Evolutionary conservation across 1,140 invertebrate species (phyloP).

Genomic region (Drosophila ironensis): DNA sequence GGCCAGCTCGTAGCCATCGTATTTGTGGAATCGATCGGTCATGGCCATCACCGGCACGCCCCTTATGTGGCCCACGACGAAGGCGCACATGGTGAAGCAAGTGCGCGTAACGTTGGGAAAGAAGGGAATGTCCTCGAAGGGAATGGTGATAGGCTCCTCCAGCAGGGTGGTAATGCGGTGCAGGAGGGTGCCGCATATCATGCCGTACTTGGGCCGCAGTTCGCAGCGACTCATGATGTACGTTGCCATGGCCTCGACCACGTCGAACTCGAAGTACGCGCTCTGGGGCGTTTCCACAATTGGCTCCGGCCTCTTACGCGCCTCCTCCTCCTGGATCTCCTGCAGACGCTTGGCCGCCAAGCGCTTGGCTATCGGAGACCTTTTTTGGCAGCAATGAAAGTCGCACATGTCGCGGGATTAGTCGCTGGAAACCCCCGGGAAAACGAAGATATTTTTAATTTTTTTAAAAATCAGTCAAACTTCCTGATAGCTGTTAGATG

Average conservation of each 20-base stretch:
- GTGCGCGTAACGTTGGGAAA: constrained; percentile 95
- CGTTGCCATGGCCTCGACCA: constrained; percentile 88
- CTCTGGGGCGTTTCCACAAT: constrained; percentile 38
- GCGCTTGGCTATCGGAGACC: constrained; percentile 39
- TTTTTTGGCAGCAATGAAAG: constrained; percentile 36
- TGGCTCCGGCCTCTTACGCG: not conserved
- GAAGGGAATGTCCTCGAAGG: constrained; percentile 93
- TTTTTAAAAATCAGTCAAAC: not conserved
- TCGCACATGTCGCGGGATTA: constrained; percentile 43
- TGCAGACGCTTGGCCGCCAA: constrained; percentile 23
- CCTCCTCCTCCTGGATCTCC: constrained; percentile 5
- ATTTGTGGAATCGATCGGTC: constrained; percentile 96
- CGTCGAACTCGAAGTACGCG: constrained; percentile 85
- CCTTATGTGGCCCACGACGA: constrained; percentile 92
- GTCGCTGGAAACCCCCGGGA: not conserved
- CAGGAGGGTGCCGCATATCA: constrained; percentile 96
- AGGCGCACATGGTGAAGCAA: constrained; percentile 89
- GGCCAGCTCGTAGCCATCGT: constrained; percentile 91
- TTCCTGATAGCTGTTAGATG: no score
- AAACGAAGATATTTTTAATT: not conserved
- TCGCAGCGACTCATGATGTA: constrained; percentile 86
- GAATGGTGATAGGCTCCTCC: constrained; percentile 87
- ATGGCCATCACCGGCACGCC: constrained; percentile 93
- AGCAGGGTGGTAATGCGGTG: constrained; percentile 90
- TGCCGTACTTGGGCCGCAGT: constrained; percentile 90